These are phyloP conservation scores for Plumapathes pennacea DNA, from an alignment of 92 coral and sea anemone species.

Conservation along the genomic window DNA sequence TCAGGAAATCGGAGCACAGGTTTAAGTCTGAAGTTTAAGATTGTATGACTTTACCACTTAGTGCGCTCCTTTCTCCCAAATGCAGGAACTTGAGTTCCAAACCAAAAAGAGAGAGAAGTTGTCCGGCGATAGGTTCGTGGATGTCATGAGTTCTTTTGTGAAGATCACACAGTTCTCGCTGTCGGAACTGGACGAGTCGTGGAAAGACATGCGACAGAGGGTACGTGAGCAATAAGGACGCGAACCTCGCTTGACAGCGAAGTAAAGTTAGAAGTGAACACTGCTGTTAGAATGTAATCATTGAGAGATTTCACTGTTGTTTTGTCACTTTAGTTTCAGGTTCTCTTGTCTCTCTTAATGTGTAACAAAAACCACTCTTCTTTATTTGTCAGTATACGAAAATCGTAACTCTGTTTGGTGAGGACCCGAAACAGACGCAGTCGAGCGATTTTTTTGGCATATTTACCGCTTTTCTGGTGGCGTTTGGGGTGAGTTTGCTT, in stretches of 20 bases:
- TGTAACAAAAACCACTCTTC: neutral
- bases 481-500: constrained; percentile 98
- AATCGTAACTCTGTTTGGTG: constrained; percentile 88
- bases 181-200: constrained; percentile 82
- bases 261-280: too few relatives aligned
- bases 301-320: too few relatives aligned
- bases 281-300: too few relatives aligned
- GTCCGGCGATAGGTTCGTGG: constrained; percentile 77
- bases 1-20: neutral
- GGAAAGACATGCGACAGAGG: constrained; percentile 94
- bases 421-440: constrained; percentile 79
- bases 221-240: too few relatives aligned
- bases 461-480: constrained; percentile 83
- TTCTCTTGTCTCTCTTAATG: neutral
- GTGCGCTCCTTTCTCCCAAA: neutral
- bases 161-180: constrained; percentile 83
- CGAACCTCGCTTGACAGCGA: too few relatives aligned
- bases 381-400: constrained; percentile 67
- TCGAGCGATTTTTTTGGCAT: constrained; percentile 93
- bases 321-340: neutral
- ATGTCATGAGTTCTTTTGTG: constrained; percentile 77
- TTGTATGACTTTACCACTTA: neutral
- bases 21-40: neutral
- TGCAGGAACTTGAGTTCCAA: constrained; percentile 96
- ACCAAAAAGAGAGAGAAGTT: constrained; percentile 73